These are phyloP conservation scores for Carterocephalus palaemon DNA, from an alignment of 2,888 invertebrate genomes.

Conservation along the genomic window DNA sequence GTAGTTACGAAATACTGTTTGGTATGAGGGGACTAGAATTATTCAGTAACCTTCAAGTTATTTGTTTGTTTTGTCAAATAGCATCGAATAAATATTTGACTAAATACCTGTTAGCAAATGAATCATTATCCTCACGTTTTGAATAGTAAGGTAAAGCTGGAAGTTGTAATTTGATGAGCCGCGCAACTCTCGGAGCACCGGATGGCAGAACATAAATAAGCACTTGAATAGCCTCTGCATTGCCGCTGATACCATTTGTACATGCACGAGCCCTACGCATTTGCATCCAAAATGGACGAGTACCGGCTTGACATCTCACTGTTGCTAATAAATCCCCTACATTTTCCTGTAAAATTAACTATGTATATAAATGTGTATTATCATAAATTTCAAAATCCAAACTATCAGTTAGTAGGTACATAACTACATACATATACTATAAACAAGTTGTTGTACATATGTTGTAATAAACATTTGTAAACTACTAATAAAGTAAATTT, in stretches of 20 bases:
- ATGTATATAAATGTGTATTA: too few relatives aligned
- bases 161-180: constrained; percentile 53
- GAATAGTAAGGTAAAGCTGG: constrained; percentile 63
- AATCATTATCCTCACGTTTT: constrained; percentile 47
- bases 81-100: not conserved
- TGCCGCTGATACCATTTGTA: constrained; percentile 34
- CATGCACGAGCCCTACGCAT: constrained; percentile 79
- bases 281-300: constrained; percentile 91
- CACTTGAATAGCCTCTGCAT: constrained; percentile 48
- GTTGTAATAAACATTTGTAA: not conserved
- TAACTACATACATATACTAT: too few relatives aligned
- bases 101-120: constrained; percentile 39
- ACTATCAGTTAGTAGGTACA: too few relatives aligned
- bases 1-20: too few relatives aligned
- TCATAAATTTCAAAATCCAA: too few relatives aligned
- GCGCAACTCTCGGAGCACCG: constrained; percentile 67
- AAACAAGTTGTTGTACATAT: not conserved
- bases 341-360: constrained; percentile 38
- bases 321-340: constrained; percentile 82
- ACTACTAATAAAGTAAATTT: not conserved
- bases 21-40: too few relatives aligned
- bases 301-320: constrained; percentile 95
- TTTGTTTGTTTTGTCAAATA: too few relatives aligned
- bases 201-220: constrained; percentile 62
- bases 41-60: too few relatives aligned